Percentiles rank a stretch among this genome's conserved stretches.
phyloP scores from a whole-genome alignment of 2,797 vertebrate species.

The Nothura maculosa region DNA sequence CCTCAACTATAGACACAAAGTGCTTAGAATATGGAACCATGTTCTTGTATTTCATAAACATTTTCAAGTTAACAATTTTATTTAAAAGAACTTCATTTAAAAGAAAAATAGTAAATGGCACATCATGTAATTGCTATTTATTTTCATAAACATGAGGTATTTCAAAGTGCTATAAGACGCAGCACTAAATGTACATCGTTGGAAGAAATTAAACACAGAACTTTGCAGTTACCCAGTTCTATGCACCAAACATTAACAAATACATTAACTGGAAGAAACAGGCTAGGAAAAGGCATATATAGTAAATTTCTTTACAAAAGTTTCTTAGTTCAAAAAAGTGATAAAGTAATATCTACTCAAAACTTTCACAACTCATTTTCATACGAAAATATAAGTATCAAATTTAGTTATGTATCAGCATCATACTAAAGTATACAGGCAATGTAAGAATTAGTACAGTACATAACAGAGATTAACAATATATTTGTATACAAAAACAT shows the following conservation, averaged over 20 bases:
- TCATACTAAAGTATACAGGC: slow-evolving; percentile 99
- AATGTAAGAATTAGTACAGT: slow-evolving; percentile 99
- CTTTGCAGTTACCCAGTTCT: slow-evolving; percentile 96
- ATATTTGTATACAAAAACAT: slow-evolving; percentile 97
- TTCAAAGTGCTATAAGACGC: slow-evolving; percentile 99
- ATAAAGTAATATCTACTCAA: slow-evolving; percentile 99
- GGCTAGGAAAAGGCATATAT: slow-evolving; percentile 93
- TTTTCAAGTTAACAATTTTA: not conserved
- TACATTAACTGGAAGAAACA: slow-evolving; percentile 94
- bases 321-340: slow-evolving; percentile 92
- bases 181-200: slow-evolving; percentile 99
- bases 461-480: slow-evolving; percentile 92
- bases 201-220: slow-evolving; percentile 89
- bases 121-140: slow-evolving; percentile 94
- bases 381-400: slow-evolving; percentile 99
- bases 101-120: slow-evolving; percentile 63
- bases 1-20: not conserved
- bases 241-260: slow-evolving; percentile 98
- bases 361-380: slow-evolving; percentile 99
- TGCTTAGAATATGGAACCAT: not conserved
- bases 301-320: slow-evolving; percentile 99
- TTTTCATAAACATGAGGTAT: slow-evolving; percentile 99
- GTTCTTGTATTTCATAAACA: not conserved
- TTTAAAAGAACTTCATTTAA: not conserved
- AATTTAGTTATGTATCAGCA: slow-evolving; percentile 99